phyloP scores from a whole-genome alignment of 2,888 invertebrate species.

The Lasius fuliginosus region DNA sequence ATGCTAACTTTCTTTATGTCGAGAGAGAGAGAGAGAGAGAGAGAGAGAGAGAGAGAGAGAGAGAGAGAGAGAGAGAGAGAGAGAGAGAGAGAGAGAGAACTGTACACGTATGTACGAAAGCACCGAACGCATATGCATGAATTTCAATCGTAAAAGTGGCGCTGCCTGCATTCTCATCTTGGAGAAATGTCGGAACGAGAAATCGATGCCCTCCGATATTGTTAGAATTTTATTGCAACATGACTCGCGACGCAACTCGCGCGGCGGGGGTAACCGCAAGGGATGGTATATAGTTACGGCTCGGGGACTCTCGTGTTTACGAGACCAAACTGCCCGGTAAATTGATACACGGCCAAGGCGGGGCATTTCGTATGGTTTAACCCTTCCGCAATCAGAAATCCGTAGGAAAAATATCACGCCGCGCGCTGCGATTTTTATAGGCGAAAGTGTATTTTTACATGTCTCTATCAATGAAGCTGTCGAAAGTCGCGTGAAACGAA shows the following conservation, averaged over 20 bases:
- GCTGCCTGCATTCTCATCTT: slow-evolving; percentile 64
- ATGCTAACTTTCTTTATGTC: slow-evolving; percentile 10
- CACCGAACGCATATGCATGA: slow-evolving; percentile 51
- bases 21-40: not conserved
- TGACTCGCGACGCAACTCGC: slow-evolving; percentile 61
- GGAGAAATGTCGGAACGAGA: slow-evolving; percentile 50
- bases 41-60: not conserved
- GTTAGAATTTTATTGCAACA: slow-evolving; percentile 72
- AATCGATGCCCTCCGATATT: slow-evolving; percentile 70
- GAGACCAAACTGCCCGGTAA: slow-evolving; percentile 70
- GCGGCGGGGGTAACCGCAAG: slow-evolving; percentile 64
- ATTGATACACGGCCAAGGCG: slow-evolving; percentile 72
- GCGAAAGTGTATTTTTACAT: not conserved
- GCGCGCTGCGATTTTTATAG: slow-evolving; percentile 58
- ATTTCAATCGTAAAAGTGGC: slow-evolving; percentile 71
- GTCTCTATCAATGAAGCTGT: not conserved
- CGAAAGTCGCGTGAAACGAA: not conserved
- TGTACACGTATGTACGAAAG: slow-evolving; percentile 1
- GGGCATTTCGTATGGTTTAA: slow-evolving; percentile 62
- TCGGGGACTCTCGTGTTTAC: slow-evolving; percentile 71
- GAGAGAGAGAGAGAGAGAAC: not conserved
- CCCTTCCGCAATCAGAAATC: slow-evolving; percentile 60
- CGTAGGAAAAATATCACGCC: slow-evolving; percentile 42
- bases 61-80: not conserved
- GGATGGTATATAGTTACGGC: slow-evolving; percentile 66